Evolutionary conservation across 1,140 invertebrate genomes (phyloP).

Genomic region (Ooceraea biroi): DNA sequence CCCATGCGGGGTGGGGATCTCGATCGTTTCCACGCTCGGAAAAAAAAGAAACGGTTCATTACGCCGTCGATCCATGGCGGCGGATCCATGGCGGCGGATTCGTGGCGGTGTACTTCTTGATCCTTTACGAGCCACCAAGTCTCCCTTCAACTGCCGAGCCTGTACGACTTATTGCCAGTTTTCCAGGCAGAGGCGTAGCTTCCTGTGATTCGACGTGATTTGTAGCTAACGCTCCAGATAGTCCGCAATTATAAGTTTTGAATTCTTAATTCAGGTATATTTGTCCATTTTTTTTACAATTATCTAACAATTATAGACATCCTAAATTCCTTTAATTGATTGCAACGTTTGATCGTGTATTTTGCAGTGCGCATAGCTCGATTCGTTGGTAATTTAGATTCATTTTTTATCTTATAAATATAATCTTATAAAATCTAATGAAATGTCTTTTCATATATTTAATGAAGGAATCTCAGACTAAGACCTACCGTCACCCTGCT

Average conservation of each 20-base stretch:
- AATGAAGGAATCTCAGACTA: neutral
- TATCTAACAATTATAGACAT: neutral
- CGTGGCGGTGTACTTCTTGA: conserved; percentile 55
- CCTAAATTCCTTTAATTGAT: too few species aligned
- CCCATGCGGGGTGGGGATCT: conserved; percentile 16
- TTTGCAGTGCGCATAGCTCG: too few species aligned
- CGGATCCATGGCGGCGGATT: neutral
- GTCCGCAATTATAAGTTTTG: neutral
- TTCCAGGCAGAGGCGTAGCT: conserved; percentile 15
- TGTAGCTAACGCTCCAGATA: neutral
- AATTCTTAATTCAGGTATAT: neutral
- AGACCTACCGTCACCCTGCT: neutral
- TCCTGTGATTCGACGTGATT: neutral
- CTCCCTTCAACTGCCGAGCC: conserved; percentile 13
- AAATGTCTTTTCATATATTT: neutral
- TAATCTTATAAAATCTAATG: too few species aligned
- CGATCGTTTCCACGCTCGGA: conserved; percentile 42
- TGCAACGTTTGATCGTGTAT: too few species aligned
- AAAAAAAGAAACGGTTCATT: conserved; percentile 56
- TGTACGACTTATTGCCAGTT: conserved; percentile 52
- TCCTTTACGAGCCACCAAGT: conserved; percentile 63
- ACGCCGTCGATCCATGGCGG: conserved; percentile 31
- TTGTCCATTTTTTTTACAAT: neutral
- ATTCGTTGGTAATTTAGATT: too few species aligned
- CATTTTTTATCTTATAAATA: neutral